Conservation (phyloP, 2,888 invertebrate species). For the Steromphala cineraria region DNA sequence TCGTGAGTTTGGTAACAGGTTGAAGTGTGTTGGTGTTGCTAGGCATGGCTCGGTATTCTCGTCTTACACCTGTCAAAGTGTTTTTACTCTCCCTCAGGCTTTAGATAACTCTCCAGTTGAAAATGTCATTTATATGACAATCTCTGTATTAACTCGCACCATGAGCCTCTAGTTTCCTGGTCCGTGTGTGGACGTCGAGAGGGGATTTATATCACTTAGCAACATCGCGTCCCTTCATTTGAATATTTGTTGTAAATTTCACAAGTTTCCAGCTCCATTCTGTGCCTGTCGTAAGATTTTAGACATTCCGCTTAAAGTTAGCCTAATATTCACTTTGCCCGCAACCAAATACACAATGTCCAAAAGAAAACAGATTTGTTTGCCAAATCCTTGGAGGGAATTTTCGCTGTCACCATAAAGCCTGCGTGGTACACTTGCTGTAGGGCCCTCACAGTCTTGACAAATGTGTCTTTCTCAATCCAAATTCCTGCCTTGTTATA, state of each 20-base stretch:
- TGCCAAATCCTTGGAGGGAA: constrained; percentile 15
- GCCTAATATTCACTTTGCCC: background rate
- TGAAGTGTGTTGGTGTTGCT: too few species aligned
- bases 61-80: background rate
- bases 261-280: background rate
- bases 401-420: constrained; percentile 10
- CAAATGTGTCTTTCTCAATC: constrained; percentile 18
- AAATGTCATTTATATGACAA: background rate
- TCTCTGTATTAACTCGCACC: background rate
- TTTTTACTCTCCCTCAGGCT: background rate
- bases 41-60: background rate
- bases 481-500: constrained; percentile 1
- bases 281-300: background rate
- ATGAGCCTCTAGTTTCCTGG: background rate
- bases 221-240: background rate
- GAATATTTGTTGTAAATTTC: constrained; percentile 13
- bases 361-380: constrained; percentile 16
- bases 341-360: constrained; percentile 18
- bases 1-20: too few species aligned
- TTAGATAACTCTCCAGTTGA: background rate
- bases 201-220: background rate
- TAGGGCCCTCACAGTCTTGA: background rate
- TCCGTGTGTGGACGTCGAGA: background rate
- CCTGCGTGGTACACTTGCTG: background rate
- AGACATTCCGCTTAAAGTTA: background rate